These are phyloP conservation scores for Alosa sapidissima DNA, from an alignment of 2,797 vertebrate genomes.

Conservation along the genomic window DNA sequence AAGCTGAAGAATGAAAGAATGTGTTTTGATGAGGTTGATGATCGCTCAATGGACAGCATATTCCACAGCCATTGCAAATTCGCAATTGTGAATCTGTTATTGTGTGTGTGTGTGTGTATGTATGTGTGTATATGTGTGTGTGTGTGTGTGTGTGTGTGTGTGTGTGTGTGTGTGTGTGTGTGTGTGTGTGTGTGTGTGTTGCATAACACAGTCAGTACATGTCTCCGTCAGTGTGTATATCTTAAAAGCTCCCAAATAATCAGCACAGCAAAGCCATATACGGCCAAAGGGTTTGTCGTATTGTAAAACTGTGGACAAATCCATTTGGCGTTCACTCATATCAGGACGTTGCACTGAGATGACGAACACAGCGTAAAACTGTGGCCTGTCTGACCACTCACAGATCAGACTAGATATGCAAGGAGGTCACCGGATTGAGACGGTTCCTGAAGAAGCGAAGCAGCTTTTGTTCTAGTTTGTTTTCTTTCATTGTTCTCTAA, in stretches of 20 bases:
- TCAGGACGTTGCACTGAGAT: conserved; percentile 17
- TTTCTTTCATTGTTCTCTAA: conserved; percentile 10
- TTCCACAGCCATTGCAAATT: conserved; percentile 18
- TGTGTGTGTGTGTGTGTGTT: neutral
- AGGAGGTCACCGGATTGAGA: conserved; percentile 15
- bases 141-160: neutral
- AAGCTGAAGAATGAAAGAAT: neutral
- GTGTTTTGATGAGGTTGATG: neutral
- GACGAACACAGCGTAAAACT: neutral
- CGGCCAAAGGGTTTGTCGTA: conserved; percentile 33
- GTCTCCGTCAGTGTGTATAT: conserved; percentile 17
- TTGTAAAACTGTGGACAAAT: conserved; percentile 21
- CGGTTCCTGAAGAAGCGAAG: neutral
- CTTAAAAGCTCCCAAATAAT: conserved; percentile 29
- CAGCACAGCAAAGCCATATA: conserved; percentile 41
- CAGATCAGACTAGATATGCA: conserved; percentile 21
- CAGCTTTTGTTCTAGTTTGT: conserved; percentile 19
- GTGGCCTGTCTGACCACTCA: neutral
- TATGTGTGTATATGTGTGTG: neutral
- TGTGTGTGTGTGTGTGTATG: neutral
- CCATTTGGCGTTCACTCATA: conserved; percentile 2
- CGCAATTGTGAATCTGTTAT: neutral
- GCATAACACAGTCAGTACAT: neutral
- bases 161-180: neutral
- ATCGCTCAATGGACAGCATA: neutral